These are phyloP conservation scores for Miltochrista miniata DNA, from an alignment of 2,888 invertebrate genomes.

Conservation along the genomic window DNA sequence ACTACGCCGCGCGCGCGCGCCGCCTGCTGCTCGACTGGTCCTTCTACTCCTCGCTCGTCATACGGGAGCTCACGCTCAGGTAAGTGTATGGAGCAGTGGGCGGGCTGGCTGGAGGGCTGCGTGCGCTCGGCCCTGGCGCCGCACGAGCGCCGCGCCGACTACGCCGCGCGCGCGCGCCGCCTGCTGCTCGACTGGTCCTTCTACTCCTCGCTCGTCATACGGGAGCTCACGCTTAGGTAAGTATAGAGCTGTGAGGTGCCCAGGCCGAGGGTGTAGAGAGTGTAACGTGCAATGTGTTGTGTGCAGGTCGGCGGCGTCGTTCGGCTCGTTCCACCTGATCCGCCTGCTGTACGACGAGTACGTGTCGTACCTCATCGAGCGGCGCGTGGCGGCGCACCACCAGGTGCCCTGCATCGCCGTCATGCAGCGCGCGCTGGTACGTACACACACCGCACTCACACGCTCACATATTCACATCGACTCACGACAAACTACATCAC, in stretches of 20 bases:
- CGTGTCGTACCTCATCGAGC: slow-evolving; percentile 99
- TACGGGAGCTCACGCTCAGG: slow-evolving; percentile 95
- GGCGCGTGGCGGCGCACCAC: slow-evolving; percentile 95
- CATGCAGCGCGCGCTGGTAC: slow-evolving; percentile 81
- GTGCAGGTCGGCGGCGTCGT: slow-evolving; percentile 94
- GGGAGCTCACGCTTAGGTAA: slow-evolving; percentile 93
- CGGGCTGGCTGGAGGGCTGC: background rate
- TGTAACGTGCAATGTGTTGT: background rate
- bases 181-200: background rate
- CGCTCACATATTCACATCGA: background rate
- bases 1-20: background rate
- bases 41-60: slow-evolving; percentile 97
- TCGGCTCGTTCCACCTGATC: slow-evolving; percentile 99
- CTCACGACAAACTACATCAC: background rate
- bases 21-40: background rate
- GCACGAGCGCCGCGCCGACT: slow-evolving; percentile 87
- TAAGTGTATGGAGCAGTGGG: slow-evolving; percentile 13
- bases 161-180: background rate
- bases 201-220: slow-evolving; percentile 98
- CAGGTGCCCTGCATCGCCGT: slow-evolving; percentile 97
- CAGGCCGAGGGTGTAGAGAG: background rate
- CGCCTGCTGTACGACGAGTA: slow-evolving; percentile 99
- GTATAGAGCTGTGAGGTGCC: background rate
- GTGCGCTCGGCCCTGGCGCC: slow-evolving; percentile 88
- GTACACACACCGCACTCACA: background rate